Base-by-base conservation (phyloP, 2,888 invertebrate species). In the Adela reaumurella region DNA sequence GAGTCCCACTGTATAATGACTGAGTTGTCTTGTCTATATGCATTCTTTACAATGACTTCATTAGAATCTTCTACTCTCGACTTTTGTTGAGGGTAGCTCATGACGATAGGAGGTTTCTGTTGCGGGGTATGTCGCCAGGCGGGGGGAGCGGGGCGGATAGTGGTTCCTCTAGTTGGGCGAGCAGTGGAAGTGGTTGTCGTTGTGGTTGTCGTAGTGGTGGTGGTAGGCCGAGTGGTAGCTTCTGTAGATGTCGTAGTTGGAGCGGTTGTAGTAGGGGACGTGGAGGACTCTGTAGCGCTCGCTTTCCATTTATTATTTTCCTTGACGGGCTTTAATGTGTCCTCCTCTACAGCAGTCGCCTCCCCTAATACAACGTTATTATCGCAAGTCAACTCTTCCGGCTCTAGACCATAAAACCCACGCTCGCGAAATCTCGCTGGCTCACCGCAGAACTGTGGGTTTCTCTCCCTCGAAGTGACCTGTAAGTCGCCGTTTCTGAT, bases 1-100 rank as follows among this genome's bases (percentile, higher is more conserved):
- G 92, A 92, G 62, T 92, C 92, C 94, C 94, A 95, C 62, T 93
- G 91, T 55, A 95, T 92, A 58, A 93, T 88, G 17, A 95, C 91
- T 0, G 93, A 87, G 64, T 87, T 92, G 59, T 92, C 94, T 68
- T 92, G 90, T 54, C 90, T 78, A 63, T 90, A 89, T 10, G 93
- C 93, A 60, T 90, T 91, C 65, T 91, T 90, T 28, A 94, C 90
- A 55, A 90, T 84, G 18, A 94, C 91, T 63, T 92, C 92, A 56
- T 86, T 88, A 50, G 81, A 73, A 55, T 88, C 87, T 55, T 82
- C 84, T 46, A 86, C 77, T 58, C 87, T 88, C 2, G 79, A 65
- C 60, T 85, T 82, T 54, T 85, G 83, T 20, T 84, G 85, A 6
- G 86, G 86, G 59, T 84, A 88, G 52, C 84, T 88, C 67, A 89